These are phyloP conservation scores for Diarsia brunnea DNA, from an alignment of 2,888 invertebrate species.

Conservation along the genomic window DNA sequence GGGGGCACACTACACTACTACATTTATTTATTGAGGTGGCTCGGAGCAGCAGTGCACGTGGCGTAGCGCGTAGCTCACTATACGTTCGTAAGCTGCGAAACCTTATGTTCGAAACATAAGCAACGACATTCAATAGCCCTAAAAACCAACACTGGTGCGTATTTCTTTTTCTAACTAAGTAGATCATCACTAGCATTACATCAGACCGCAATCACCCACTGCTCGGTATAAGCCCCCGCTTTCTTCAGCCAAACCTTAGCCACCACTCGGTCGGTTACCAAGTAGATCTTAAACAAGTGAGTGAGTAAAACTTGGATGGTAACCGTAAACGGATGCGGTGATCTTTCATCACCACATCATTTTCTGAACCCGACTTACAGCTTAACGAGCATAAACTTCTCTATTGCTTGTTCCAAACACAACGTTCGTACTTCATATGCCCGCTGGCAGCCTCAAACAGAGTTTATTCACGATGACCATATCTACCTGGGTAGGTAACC, in stretches of 20 bases:
- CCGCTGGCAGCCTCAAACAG: neutral
- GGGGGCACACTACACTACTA: conserved; percentile 2
- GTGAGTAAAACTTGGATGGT: neutral
- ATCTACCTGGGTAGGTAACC: neutral
- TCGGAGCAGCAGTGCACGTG: neutral
- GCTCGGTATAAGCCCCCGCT: neutral
- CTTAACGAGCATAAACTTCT: neutral
- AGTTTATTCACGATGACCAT: neutral
- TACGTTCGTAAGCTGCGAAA: neutral
- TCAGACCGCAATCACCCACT: neutral
- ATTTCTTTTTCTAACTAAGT: neutral
- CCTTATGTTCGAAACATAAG: neutral
- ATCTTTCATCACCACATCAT: neutral
- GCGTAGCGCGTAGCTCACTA: no score
- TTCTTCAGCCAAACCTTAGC: neutral
- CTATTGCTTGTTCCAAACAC: neutral
- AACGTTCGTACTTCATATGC: neutral
- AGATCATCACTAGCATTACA: neutral
- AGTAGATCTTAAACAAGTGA: neutral
- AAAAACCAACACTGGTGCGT: neutral
- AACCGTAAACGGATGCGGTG: neutral
- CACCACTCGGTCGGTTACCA: neutral
- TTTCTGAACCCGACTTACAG: neutral
- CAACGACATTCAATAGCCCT: neutral
- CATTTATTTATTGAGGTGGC: neutral